Evolutionary conservation across 2,113 vertebrate species (phyloP), one percentile per base, ranked within the genome.

Genomic region (Hemichromis elongatus): DNA sequence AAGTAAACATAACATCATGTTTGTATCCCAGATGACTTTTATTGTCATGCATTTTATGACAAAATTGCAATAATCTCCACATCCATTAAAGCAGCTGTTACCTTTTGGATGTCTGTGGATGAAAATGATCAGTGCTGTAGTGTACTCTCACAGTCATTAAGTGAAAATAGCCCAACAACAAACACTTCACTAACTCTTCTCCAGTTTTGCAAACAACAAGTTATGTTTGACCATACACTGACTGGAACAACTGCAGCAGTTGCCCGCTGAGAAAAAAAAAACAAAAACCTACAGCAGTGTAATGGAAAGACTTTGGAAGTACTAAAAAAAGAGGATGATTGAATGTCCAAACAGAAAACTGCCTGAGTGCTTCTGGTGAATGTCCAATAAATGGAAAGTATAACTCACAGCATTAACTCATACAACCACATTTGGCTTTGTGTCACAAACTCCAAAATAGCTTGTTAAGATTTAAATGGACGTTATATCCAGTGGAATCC

Each of bases 51-150:
- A 93, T 93, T 91, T 89, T 85, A 82, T 83, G 21, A 88, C n/a
- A n/a, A n/a, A n/a, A n/a, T 81, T n/a, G 83, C 81, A 70, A 86
- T 68, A 61, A 87, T 61, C 88, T 88, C 78, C 55, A 63, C 4
- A 86, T 81, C 93, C 86, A 93, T 92, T 95, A 95, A 93, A 86
- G 90, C 86, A 68, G 89, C 92, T 86, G 88, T 93, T 94, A 89
- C 89, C 83, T 91, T 92, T 92, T 84, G 90, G 87, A 90, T 82
- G 66, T 52, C 81, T 85, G 88, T 82, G 47, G 92, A 91, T 82
- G 79, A 88, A 92, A 91, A 91, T 53, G 81, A 40, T 80, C 73
- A 80, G 87, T 90, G 54, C 83, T 86, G 59, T 81, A 73, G 79
- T 82, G 85, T 81, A 83, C 83, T 90, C 80, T 89, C 55, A 37